A percentile compares a stretch with the other conserved stretches of the same genome.
These are phyloP conservation scores for Aix galericulata DNA, from an alignment of 2,113 vertebrate genomes.

Conservation along the genomic window DNA sequence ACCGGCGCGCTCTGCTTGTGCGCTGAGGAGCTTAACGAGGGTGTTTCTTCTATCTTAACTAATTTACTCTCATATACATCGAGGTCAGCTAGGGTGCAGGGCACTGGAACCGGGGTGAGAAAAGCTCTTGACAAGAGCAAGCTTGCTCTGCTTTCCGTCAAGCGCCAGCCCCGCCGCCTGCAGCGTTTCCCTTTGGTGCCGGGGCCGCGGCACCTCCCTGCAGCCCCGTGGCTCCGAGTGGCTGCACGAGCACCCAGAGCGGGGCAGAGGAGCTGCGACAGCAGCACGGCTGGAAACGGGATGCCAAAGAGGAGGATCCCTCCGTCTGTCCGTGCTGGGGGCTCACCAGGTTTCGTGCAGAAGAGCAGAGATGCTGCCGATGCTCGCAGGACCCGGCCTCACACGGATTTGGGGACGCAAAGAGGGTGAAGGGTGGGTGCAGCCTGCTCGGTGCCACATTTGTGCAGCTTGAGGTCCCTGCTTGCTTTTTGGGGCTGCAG, in stretches of 20 bases:
- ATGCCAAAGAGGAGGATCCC: neutral
- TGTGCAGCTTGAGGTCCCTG: fast-evolving
- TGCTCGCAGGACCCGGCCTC: neutral
- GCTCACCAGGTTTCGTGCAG: too few species aligned
- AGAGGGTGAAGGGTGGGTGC: too few species aligned
- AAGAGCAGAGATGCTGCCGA: too few species aligned
- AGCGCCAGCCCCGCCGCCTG: neutral
- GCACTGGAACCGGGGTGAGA: neutral
- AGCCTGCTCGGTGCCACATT: fast-evolving
- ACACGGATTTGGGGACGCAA: neutral
- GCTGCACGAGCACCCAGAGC: too few species aligned
- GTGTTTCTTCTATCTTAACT: neutral
- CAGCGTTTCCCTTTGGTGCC: neutral
- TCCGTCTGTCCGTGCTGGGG: neutral
- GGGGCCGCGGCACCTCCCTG: neutral
- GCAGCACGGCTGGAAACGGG: neutral
- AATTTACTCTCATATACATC: neutral
- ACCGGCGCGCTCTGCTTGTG: fast-evolving
- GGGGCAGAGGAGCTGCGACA: too few species aligned
- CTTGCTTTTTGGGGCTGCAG: neutral
- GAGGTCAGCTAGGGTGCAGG: slow-evolving; percentile 47
- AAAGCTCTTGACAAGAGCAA: neutral
- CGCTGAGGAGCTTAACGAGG: neutral
- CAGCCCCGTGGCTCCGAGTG: too few species aligned
- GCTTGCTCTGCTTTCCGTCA: neutral